These are phyloP conservation scores for Glaucomys volans DNA, from an alignment of 2,113 vertebrate species.

Conservation along the genomic window DNA sequence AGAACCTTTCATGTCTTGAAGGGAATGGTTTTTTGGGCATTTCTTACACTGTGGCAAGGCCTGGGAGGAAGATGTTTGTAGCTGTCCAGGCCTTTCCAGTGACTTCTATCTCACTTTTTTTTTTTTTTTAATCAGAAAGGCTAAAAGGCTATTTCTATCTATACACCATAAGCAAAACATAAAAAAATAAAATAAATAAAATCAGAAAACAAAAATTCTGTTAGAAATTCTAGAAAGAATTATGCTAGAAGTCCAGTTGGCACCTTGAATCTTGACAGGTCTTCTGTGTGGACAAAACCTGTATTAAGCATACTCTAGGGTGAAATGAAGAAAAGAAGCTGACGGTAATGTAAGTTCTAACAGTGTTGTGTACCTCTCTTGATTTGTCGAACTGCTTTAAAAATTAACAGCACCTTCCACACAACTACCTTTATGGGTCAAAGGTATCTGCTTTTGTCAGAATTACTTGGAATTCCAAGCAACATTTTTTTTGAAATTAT, in stretches of 20 bases:
- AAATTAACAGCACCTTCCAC: not conserved
- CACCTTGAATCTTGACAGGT: not conserved
- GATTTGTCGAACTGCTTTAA: conserved; percentile 30
- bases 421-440: not conserved
- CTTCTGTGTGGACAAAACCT: not conserved
- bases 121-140: not conserved
- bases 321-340: not conserved
- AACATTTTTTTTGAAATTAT: too few relatives aligned
- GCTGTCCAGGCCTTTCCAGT: not conserved
- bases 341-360: not conserved
- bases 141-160: not conserved
- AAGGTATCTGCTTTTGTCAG: not conserved
- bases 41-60: not conserved
- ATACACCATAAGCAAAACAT: not conserved
- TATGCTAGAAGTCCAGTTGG: not conserved
- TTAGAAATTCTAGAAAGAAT: conserved; percentile 24
- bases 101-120: not conserved
- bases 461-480: not conserved
- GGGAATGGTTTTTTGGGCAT: not conserved
- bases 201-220: not conserved
- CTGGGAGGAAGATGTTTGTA: not conserved
- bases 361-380: not conserved
- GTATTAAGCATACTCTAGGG: not conserved
- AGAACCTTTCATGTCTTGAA: not conserved
- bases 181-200: not conserved